These are phyloP conservation scores for Agapostemon virescens DNA, from an alignment of 2,888 invertebrate genomes.

Conservation along the genomic window DNA sequence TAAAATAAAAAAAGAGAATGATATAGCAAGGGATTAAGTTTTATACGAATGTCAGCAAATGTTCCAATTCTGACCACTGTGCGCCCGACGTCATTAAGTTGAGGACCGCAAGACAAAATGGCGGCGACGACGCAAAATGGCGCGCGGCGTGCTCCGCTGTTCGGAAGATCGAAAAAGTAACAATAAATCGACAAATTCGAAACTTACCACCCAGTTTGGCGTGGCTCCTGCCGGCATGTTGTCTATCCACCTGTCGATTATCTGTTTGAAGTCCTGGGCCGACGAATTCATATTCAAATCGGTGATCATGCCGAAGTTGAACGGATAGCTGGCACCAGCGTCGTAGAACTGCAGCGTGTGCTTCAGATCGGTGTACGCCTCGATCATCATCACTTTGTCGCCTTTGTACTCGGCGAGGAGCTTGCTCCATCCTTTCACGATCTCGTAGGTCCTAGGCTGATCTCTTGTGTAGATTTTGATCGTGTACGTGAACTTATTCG, in stretches of 20 bases:
- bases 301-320: constrained; percentile 88
- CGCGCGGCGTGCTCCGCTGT: no score
- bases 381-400: constrained; percentile 86
- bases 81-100: no score
- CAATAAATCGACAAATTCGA: no score
- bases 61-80: no score
- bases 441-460: constrained; percentile 82
- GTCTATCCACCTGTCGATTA: constrained; percentile 85
- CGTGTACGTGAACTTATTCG: constrained; percentile 82
- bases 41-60: no score
- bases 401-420: constrained; percentile 81
- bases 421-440: constrained; percentile 83
- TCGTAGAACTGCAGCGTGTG: constrained; percentile 86
- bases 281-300: constrained; percentile 83
- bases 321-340: constrained; percentile 87
- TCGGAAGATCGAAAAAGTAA: no score
- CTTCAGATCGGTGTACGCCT: constrained; percentile 85
- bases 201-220: constrained; percentile 90
- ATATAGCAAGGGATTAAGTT: no score
- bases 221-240: constrained; percentile 77
- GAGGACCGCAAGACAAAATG: no score
- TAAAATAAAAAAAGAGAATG: no score
- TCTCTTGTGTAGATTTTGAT: constrained; percentile 85
- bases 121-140: no score
- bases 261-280: constrained; percentile 84